Base-by-base conservation (phyloP, 1,140 invertebrate genomes). In the Cephus cinctus region DNA sequence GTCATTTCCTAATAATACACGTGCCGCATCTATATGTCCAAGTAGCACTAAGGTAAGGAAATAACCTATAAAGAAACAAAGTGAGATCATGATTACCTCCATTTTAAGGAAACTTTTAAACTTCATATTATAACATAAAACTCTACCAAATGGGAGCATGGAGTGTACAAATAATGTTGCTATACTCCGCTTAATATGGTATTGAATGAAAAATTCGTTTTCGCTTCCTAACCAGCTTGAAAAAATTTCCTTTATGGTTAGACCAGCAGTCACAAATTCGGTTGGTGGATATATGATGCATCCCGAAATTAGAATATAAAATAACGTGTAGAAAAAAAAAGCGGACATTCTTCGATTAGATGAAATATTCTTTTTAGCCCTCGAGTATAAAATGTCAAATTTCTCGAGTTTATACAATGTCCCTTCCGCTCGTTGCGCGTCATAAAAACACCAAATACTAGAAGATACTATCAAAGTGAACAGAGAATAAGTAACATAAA, bases 221-320 rank as follows among this genome's bases (percentile, higher is more conserved):
- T 90, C 87, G 23, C 80, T 84, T 1, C 86, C 86, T 19, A 90
- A 75, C 52, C 79, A 80, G 22, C 63, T 70, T 2, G 80, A 73
- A 57, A 89, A 88, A 32, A 90, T 45, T 55, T 80, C 78, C 52
- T 85, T 78, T 36, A 89, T 82, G 0, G 87, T 90, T 43, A 91
- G 75, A 3, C 88, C 88, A 36, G 85, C 80, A 5, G 86, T 82
- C 11, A 86, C 78, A 56, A 90, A 90, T 71, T 90, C 88, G 9
- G 78, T 81, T 0, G 87, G 87, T 16, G 86, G 87, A 75, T 87
- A 88, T 39, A 90, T 69, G 14, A 90, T 79, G 59, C 86, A 86
- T 59, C 83, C 78, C 20, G 82, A 80, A 30, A 89, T 76, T 42
- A 89, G 59, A 18, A 84, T 56, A 60, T 88, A 90, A 63, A 87